Base-by-base conservation (phyloP, 2,797 vertebrate genomes). In the Sternotherus odoratus region DNA sequence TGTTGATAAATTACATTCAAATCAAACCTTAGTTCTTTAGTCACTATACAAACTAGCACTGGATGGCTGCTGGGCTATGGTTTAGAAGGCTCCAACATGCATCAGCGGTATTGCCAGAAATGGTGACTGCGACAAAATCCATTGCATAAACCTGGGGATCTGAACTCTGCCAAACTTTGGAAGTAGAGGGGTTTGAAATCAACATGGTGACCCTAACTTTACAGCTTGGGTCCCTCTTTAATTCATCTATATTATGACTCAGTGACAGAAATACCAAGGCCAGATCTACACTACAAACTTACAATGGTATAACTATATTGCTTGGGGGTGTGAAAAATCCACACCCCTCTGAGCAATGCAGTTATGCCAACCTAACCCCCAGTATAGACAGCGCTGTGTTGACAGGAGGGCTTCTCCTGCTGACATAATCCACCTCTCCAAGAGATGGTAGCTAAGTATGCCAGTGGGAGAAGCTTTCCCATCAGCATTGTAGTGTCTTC, bases 21-120 rank as follows among this genome's bases (percentile, higher is more conserved):
- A 91, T 86, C 85, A 93, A 83, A 88, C 50, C 10, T 87, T 88
- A 46, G 53, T 81, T 91, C 53, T 87, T 77, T 81, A 82, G 89
- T 92, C 88, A 80, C 94, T 94, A 94, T 85, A 93, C 94, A 96
- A 95, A 95, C 88, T 79, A 87, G 77, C 85, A 51, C 83, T 81
- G 80, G 60, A 66, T 63, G 80, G 74, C 85, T 83, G 88, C 89
- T 63, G 50, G 60, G 53, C 69, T 85, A 50, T 83, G 75, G 48
- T 92, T 96, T 85, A 89, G 82, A 78, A 83, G 78, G 77, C 56
- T 86, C 81, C 77, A 93, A 85, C 82, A 79, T 79, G 87, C 49
- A 51, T 66, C 72, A 66, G 77, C 54, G 83, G 7, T 83, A 39
- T 46, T 60, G 57, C 74, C 82, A 83, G 79, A 85, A 36, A 36